Evolutionary conservation across 1,140 invertebrate genomes (phyloP), one percentile per base, ranked within the genome.

Genomic region (Aphidius ervi): DNA sequence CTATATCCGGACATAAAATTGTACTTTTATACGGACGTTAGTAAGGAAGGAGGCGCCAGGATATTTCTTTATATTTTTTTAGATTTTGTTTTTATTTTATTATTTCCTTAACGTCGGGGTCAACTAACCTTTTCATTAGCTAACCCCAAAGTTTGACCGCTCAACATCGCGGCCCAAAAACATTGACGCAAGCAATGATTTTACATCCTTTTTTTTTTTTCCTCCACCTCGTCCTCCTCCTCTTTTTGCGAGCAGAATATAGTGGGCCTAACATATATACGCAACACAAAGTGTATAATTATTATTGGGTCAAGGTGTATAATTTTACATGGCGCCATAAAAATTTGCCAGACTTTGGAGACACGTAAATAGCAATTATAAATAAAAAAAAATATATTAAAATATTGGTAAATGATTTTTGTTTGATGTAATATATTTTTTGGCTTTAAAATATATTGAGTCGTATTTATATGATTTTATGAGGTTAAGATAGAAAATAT

Each of bases 111-210:
- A 31, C 59, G 52, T 40, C 67, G 70, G 74, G 76, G 75, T 79
- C 74, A 77, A 79, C 64, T 77, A 79, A 79, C 75, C 77, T 77
- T 79, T 79, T 79, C 77, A 78, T 79, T 78, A 77, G 75, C 69
- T 74, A 73, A 73, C 72, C 70, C 69, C 70, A 65, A 48, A 60
- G 62, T 58, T 60, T 58, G 67, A 67, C 68, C 52, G 62, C 70
- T 68, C 68, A 68, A 67, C 65, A 56, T 56, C 47, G 49, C 58
- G 20, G 40, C 23, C 53, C 61, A 56, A 69, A 68, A 75, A 74
- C 74, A 76, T 76, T 75, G 74, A 78, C 74, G 73, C 72, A 67
- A 70, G 63, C 63, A 63, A 65, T 58, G 63, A 67, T 67, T 57
- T 31, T 31, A 31, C 23, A 31, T 31, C 23, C 23, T 31, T 31